Conservation (phyloP, 30 jellyfish, hydroid and myxozoan genomes). For the Aurelia sp. region DNA sequence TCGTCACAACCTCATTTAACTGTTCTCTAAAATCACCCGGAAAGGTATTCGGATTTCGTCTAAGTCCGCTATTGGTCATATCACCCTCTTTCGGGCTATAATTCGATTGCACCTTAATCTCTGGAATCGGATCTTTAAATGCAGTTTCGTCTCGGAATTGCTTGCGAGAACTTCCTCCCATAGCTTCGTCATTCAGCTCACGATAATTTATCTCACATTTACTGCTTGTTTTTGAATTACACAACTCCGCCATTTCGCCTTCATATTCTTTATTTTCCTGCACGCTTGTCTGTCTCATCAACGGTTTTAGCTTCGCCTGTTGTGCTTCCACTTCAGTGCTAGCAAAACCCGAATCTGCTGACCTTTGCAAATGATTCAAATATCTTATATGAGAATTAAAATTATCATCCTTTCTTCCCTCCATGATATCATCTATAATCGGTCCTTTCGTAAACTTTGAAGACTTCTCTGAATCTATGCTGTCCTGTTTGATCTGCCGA, state of each 20-base stretch:
- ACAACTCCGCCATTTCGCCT: slow-evolving; percentile 54
- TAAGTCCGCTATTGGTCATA: background rate
- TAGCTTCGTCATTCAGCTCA: slow-evolving; percentile 31
- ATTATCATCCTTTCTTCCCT: slow-evolving; percentile 53
- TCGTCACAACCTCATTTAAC: slow-evolving; percentile 31
- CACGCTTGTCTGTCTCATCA: slow-evolving; percentile 79
- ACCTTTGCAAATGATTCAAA: slow-evolving; percentile 75
- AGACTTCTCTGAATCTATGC: slow-evolving; percentile 64
- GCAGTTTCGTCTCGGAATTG: slow-evolving; percentile 22
- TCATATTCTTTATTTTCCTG: slow-evolving; percentile 66
- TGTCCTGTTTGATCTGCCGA: slow-evolving; percentile 55
- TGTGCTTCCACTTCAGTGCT: slow-evolving; percentile 90
- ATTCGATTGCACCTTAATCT: slow-evolving; percentile 65
- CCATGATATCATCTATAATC: slow-evolving; percentile 29
- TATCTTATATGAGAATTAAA: slow-evolving; percentile 50
- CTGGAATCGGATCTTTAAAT: slow-evolving; percentile 67
- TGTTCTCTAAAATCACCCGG: slow-evolving; percentile 57
- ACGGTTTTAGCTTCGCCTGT: slow-evolving; percentile 51
- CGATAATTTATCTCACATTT: slow-evolving; percentile 64
- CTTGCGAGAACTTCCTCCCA: background rate
- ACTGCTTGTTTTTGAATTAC: slow-evolving; percentile 77
- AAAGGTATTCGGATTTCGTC: background rate
- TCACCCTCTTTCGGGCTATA: slow-evolving; percentile 42
- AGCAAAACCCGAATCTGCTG: slow-evolving; percentile 99
- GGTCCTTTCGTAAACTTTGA: slow-evolving; percentile 31